Conservation (phyloP, 2,113 vertebrate genomes). For the Brevimyrus niger region DNA sequence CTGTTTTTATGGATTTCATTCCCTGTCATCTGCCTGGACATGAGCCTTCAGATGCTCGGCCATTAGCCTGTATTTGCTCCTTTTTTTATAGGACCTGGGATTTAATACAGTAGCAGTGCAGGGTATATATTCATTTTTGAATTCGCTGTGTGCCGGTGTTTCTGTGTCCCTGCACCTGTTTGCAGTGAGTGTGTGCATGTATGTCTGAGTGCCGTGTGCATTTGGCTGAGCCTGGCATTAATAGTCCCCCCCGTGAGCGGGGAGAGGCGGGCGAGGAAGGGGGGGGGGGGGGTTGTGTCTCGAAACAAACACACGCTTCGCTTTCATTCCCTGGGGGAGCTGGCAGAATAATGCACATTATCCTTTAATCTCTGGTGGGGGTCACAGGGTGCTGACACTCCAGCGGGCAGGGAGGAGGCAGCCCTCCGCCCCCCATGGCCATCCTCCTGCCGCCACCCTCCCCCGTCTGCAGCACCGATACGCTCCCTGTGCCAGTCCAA, state of each 20-base stretch:
- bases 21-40: background rate
- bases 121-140: background rate
- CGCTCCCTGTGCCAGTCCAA: background rate
- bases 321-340: conserved; percentile 18
- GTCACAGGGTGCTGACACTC: conserved; percentile 21
- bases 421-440: background rate
- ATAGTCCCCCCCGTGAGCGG: conserved; percentile 8
- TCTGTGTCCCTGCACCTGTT: background rate
- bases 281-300: background rate
- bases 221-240: background rate
- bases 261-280: background rate
- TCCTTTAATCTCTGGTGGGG: conserved; percentile 25
- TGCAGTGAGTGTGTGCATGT: conserved; percentile 2
- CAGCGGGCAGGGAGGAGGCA: background rate
- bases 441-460: background rate
- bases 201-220: background rate
- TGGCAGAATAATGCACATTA: conserved; percentile 19
- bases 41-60: background rate
- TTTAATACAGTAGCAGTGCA: background rate
- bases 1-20: background rate
- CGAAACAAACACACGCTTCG: conserved; percentile 8
- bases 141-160: background rate
- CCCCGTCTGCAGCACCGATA: background rate
- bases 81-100: background rate
- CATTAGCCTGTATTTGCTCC: background rate